Base-by-base conservation (phyloP, 2,797 vertebrate species). In the Arnoldichthys spilopterus region DNA sequence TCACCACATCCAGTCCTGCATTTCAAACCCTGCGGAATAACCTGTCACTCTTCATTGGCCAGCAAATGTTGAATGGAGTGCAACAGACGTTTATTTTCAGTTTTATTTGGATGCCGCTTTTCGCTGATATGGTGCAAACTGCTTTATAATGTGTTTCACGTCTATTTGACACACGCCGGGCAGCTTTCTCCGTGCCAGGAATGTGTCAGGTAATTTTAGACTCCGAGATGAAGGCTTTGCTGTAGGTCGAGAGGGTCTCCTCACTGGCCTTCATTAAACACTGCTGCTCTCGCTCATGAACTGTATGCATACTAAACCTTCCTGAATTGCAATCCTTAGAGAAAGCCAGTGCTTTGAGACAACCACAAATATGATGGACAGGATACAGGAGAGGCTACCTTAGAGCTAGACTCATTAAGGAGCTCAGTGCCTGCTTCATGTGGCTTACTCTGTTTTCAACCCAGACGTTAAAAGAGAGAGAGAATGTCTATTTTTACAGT, bases 91-190 rank as follows among this genome's bases (percentile, higher is more conserved):
- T 72, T 26, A 70, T 74, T 76, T 82, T 78, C 16, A 66, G 32
- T 73, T 82, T 81, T 80, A 69, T 73, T 84, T 80, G 53, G 68
- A 62, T 80, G 43, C 24, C 16, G 0, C n/a, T 66, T 76, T 74
- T 78, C 49, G 40, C 34, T 40, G 68, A 53, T 64, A 45, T 16
- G 28, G 49, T 47, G 43, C 54, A 56, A 78, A 73, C 61, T 34
- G 62, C 34, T 83, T 84, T 67, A 63, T 77, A 49, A 74, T 59
- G 24, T 67, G 69, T 81, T 82, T 64, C 62, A 82, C 24, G 70
- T 71, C 77, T n/a, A 63, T 54, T 43, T 72, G 58, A 61, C 78
- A 76, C 78, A 69, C 61, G 76, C 74, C 37, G 53, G 56, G 45
- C 28, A 66, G 22, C 56, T 58, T 66, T 71, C 22, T 47, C 49